phyloP scores from a whole-genome alignment of 1,140 invertebrate species.

The Scaptodrosophila lebanonensis region DNA sequence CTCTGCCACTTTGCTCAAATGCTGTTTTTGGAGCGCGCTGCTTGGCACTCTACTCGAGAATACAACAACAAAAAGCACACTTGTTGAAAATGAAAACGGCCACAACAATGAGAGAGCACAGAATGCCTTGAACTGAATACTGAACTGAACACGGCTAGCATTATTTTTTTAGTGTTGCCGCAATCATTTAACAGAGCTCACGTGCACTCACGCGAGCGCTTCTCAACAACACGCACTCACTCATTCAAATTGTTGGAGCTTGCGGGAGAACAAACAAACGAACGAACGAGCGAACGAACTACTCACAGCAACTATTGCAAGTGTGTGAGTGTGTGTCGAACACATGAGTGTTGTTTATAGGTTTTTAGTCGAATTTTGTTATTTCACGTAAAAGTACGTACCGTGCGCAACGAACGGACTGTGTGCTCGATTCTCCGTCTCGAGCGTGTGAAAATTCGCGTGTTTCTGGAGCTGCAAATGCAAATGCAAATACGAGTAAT shows the following conservation, averaged over 20 bases:
- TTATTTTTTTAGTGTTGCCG: too few species aligned
- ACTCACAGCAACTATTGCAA: too few species aligned
- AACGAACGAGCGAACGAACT: conserved; percentile 41
- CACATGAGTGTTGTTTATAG: conserved; percentile 64
- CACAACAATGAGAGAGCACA: conserved; percentile 27
- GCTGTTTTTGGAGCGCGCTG: conserved; percentile 39
- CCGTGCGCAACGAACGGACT: conserved; percentile 64
- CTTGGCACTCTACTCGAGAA: conserved; percentile 29
- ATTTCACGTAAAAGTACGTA: conserved; percentile 75
- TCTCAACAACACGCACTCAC: too few species aligned
- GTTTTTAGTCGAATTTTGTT: conserved; percentile 76
- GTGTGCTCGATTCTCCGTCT: conserved; percentile 34
- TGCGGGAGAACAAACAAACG: conserved; percentile 29
- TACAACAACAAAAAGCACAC: conserved; percentile 69
- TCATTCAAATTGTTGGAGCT: background rate
- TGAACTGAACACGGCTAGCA: too few species aligned
- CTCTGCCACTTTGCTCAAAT: background rate
- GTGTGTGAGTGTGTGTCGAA: conserved; percentile 33
- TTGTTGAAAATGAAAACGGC: conserved; percentile 75
- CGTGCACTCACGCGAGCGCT: too few species aligned
- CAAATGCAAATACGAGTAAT: too few species aligned
- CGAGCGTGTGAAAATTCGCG: conserved; percentile 4
- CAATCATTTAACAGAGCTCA: too few species aligned
- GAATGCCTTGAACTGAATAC: conserved; percentile 24
- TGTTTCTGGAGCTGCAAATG: too few species aligned